Percentiles rank a stretch among this genome's conserved stretches.
These are phyloP conservation scores for Fistularia commersonii DNA, from an alignment of 2,797 vertebrate genomes.

Conservation along the genomic window DNA sequence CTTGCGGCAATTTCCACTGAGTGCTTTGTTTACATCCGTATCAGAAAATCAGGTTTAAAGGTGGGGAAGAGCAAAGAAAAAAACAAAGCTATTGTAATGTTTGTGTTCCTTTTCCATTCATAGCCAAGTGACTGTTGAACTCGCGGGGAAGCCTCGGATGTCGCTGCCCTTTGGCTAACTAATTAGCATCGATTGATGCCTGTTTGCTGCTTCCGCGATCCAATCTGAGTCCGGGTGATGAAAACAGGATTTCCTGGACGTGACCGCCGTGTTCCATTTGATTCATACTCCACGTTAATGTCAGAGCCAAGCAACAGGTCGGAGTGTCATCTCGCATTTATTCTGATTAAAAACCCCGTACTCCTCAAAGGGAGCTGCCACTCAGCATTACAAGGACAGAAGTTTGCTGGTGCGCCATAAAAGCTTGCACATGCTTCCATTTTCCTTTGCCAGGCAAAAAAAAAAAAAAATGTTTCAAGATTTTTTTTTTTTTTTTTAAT, in stretches of 20 bases:
- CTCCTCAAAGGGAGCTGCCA: slow-evolving; percentile 38
- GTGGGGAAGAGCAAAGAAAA: no score
- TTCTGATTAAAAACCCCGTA: slow-evolving; percentile 30
- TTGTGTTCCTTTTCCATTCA: background rate
- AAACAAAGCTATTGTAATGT: background rate
- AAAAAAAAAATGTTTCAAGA: slow-evolving; percentile 27
- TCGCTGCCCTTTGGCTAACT: slow-evolving; percentile 9
- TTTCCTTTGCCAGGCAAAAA: slow-evolving; percentile 29
- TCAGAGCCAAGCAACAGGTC: slow-evolving; percentile 22
- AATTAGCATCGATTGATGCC: slow-evolving; percentile 24
- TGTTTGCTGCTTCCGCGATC: slow-evolving; percentile 1
- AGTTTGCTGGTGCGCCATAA: slow-evolving; percentile 33
- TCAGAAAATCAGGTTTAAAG: no score
- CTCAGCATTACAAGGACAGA: slow-evolving; percentile 48
- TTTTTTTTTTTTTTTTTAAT: slow-evolving; percentile 47
- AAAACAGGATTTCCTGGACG: slow-evolving; percentile 23
- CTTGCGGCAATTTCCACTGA: no score
- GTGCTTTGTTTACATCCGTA: no score
- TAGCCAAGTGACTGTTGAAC: background rate
- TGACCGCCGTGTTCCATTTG: slow-evolving; percentile 3
- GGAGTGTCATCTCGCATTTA: slow-evolving; percentile 26
- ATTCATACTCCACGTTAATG: slow-evolving; percentile 23
- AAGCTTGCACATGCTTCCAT: slow-evolving; percentile 33
- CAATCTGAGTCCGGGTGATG: slow-evolving; percentile 14
- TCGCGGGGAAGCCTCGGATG: background rate